A percentile compares a stretch with the other conserved stretches of the same genome.
Conservation (phyloP, 2,888 invertebrate genomes). For the Ischnus inquisitorius region DNA sequence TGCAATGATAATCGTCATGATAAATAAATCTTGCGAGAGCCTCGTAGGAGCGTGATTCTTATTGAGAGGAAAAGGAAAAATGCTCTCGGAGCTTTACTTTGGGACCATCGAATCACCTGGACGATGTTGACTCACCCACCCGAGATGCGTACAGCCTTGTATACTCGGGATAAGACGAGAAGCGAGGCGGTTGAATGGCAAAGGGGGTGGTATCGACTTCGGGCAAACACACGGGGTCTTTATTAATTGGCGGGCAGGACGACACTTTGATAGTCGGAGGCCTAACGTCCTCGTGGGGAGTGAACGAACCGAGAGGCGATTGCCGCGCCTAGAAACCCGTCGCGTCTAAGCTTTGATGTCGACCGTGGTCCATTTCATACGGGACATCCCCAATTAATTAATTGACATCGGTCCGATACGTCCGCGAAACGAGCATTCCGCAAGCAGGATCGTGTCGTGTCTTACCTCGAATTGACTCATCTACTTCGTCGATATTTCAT, state of each 20-base stretch:
- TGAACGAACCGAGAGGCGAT: slow-evolving; percentile 39
- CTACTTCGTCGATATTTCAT: neutral
- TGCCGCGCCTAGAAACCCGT: slow-evolving; percentile 71
- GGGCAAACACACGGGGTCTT: slow-evolving; percentile 81
- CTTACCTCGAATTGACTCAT: slow-evolving; percentile 19
- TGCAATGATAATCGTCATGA: slow-evolving; percentile 35
- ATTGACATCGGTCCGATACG: slow-evolving; percentile 74
- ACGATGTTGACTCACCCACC: slow-evolving; percentile 31
- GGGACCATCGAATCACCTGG: slow-evolving; percentile 16
- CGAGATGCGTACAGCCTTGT: neutral
- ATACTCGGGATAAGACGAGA: slow-evolving; percentile 80
- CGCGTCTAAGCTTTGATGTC: slow-evolving; percentile 81
- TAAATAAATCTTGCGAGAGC: slow-evolving; percentile 25
- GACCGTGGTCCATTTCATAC: slow-evolving; percentile 82
- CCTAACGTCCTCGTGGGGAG: slow-evolving; percentile 39
- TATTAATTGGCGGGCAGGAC: slow-evolving; percentile 82
- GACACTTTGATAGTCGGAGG: slow-evolving; percentile 40
- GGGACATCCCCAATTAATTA: slow-evolving; percentile 82
- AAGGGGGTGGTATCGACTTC: slow-evolving; percentile 52
- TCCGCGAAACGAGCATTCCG: slow-evolving; percentile 61
- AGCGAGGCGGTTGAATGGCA: slow-evolving; percentile 29
- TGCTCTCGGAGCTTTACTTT: neutral
- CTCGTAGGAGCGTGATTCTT: neutral
- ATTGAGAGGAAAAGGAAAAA: neutral
- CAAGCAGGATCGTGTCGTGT: slow-evolving; percentile 19